Conservation (phyloP, 2,888 invertebrate species). For the Julus scandinavius region DNA sequence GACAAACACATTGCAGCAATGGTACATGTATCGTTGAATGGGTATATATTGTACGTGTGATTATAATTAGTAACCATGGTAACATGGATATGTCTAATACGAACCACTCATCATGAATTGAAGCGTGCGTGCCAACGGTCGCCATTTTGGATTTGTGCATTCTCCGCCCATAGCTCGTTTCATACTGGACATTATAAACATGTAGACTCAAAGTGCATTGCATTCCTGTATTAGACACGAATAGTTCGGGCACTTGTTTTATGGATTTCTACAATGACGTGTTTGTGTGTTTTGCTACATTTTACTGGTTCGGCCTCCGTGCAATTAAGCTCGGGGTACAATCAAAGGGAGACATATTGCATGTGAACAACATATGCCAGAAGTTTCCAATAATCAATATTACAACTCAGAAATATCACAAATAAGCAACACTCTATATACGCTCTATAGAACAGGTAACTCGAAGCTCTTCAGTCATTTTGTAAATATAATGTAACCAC, state of each 20-base stretch:
- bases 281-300: slow-evolving; percentile 39
- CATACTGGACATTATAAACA: slow-evolving; percentile 29
- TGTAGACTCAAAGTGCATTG: slow-evolving; percentile 30
- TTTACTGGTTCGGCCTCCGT: slow-evolving; percentile 20
- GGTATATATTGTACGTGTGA: slow-evolving; percentile 24
- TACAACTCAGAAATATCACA: slow-evolving; percentile 17
- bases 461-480: background rate
- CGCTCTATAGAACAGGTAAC: background rate
- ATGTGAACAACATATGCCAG: background rate
- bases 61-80: slow-evolving; percentile 38
- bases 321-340: slow-evolving; percentile 32
- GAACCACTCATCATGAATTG: slow-evolving; percentile 34
- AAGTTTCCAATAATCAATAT: slow-evolving; percentile 34
- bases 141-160: background rate
- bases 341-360: slow-evolving; percentile 42
- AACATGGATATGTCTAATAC: slow-evolving; percentile 25
- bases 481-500: too few species aligned
- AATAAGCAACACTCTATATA: background rate
- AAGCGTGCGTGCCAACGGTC: slow-evolving; percentile 27
- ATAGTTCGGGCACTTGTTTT: slow-evolving; percentile 34
- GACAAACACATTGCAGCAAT: background rate
- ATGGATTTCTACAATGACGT: slow-evolving; percentile 39
- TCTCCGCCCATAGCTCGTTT: slow-evolving; percentile 37
- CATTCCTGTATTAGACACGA: slow-evolving; percentile 39
- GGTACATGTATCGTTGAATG: background rate